Evolutionary conservation across 2,888 invertebrate genomes (phyloP).

Genomic region (Subacronicta megacephala): DNA sequence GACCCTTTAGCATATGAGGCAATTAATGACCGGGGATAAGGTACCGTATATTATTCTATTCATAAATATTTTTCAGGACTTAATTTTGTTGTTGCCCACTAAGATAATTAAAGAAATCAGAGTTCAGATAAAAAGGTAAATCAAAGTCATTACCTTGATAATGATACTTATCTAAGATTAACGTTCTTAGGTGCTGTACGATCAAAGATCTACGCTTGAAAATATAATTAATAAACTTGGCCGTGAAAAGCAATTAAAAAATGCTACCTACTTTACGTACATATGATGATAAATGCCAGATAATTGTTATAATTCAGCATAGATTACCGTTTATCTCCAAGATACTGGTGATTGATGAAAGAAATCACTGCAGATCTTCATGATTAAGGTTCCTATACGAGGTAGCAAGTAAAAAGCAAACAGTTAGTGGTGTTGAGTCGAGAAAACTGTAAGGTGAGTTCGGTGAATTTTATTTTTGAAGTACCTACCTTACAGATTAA

Average conservation of each 20-base stretch:
- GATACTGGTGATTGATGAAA: slow-evolving; percentile 51
- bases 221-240: too few relatives aligned
- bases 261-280: slow-evolving; percentile 4
- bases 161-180: slow-evolving; percentile 20
- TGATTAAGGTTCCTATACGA: slow-evolving; percentile 48
- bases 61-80: background rate
- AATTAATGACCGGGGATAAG: too few relatives aligned
- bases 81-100: background rate
- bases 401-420: slow-evolving; percentile 26
- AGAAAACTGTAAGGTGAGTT: slow-evolving; percentile 57
- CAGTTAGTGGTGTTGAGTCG: slow-evolving; percentile 47
- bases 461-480: too few relatives aligned
- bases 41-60: background rate
- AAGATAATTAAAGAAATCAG: slow-evolving; percentile 6
- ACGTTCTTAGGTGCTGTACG: slow-evolving; percentile 3
- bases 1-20: too few relatives aligned
- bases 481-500: too few relatives aligned
- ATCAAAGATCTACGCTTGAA: slow-evolving; percentile 2
- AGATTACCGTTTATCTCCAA: slow-evolving; percentile 47
- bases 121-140: slow-evolving; percentile 17
- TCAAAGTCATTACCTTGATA: slow-evolving; percentile 34
- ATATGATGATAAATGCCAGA: slow-evolving; percentile 17
- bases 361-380: slow-evolving; percentile 64
- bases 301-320: slow-evolving; percentile 42
- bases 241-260: slow-evolving; percentile 18